A percentile compares a stretch with the other conserved stretches of the same genome.
Conservation (phyloP, 1,140 invertebrate genomes). For the Heliconius nattereri region DNA sequence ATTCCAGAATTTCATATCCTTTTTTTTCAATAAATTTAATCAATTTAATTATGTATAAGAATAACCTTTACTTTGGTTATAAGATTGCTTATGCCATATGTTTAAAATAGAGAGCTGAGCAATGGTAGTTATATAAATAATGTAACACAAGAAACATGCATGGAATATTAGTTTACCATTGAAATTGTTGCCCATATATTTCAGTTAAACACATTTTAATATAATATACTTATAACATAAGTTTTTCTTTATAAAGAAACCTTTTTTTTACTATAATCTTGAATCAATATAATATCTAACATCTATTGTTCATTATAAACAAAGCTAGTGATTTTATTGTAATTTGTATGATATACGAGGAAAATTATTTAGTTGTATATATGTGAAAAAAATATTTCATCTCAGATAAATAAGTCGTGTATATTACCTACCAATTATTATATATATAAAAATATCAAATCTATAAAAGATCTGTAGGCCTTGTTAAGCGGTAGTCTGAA, state of each 20-base stretch:
- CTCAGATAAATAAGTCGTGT: not conserved
- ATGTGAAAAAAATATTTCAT: not conserved
- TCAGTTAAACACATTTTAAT: not conserved
- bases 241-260: not conserved
- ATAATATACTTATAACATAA: not conserved
- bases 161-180: not conserved
- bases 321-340: not conserved
- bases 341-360: not conserved
- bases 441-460: not conserved
- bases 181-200: not conserved
- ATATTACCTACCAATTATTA: not conserved
- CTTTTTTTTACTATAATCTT: not conserved
- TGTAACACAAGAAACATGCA: not conserved
- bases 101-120: conserved; percentile 1
- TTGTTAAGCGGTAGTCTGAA: not conserved
- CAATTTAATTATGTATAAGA: not conserved
- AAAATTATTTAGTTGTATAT: not conserved
- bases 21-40: not conserved
- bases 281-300: not conserved
- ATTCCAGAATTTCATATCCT: not conserved
- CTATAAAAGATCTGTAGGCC: not conserved
- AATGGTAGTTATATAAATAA: conserved; percentile 2
- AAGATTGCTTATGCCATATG: not conserved
- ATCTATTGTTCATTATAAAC: not conserved
- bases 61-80: not conserved